Evolutionary conservation across 2,797 vertebrate species (phyloP).

Genomic region (Loriculus beryllinus): DNA sequence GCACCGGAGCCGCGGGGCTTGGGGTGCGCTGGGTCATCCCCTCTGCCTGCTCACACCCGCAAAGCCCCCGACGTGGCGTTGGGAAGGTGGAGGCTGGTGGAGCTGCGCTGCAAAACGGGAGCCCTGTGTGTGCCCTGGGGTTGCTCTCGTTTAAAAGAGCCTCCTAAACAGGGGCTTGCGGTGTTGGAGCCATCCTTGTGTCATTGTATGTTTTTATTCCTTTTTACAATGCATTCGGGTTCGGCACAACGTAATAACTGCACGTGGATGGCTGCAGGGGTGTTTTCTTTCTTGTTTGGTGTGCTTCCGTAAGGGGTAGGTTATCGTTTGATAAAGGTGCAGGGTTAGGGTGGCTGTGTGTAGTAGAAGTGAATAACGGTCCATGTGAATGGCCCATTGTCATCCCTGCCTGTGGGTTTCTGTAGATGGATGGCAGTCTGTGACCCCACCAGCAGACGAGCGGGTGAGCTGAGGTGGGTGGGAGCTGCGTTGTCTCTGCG

Average conservation of each 20-base stretch:
- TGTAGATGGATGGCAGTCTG: not conserved
- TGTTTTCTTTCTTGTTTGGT: not conserved
- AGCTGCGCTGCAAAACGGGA: rapidly evolving
- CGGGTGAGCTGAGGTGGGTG: not conserved
- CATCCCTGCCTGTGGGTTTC: not conserved
- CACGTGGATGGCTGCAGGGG: not conserved
- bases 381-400: not conserved
- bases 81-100: not conserved
- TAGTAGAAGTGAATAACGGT: not conserved
- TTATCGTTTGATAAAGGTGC: not conserved
- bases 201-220: not conserved
- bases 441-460: not conserved
- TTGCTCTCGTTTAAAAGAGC: not conserved
- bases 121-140: rapidly evolving
- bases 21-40: not conserved
- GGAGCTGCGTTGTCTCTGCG: not conserved
- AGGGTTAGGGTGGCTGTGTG: not conserved
- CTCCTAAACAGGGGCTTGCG: rapidly evolving
- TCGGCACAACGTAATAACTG: not conserved
- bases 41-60: rapidly evolving
- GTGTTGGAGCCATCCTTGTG: not conserved
- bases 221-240: not conserved
- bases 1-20: rapidly evolving
- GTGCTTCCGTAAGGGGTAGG: not conserved
- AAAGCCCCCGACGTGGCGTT: rapidly evolving